Evolutionary conservation across 2,888 invertebrate species (phyloP).

Genomic region (Polylopha cassiicola): DNA sequence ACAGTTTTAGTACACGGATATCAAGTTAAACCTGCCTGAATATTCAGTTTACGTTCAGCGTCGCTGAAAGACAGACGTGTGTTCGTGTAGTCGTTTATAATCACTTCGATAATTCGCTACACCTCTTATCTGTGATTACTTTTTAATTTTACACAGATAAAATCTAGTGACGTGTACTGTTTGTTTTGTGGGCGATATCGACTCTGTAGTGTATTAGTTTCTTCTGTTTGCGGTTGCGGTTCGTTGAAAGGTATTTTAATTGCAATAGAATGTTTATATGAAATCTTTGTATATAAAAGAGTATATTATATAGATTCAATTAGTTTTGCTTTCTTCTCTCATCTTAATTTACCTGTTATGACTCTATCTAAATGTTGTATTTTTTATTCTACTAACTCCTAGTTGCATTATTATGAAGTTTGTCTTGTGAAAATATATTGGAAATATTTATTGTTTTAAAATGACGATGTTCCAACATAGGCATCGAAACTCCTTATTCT

Average conservation of each 20-base stretch:
- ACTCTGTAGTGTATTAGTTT: conserved; percentile 55
- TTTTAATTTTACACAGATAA: conserved; percentile 32
- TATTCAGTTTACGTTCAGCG: conserved; percentile 16
- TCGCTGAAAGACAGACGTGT: conserved; percentile 16
- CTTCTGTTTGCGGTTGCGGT: conserved; percentile 52
- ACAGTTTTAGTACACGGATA: no score
- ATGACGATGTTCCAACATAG: no score
- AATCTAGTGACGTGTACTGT: conserved; percentile 41
- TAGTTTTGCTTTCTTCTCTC: no score
- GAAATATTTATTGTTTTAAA: no score
- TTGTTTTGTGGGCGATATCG: conserved; percentile 56
- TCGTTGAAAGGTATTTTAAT: conserved; percentile 42
- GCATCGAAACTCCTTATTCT: no score
- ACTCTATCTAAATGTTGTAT: no score
- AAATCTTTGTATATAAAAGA: neutral
- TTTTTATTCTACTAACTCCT: no score
- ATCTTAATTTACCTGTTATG: no score
- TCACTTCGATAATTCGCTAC: neutral
- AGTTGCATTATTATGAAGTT: no score
- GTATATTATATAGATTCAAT: neutral
- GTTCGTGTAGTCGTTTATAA: conserved; percentile 9
- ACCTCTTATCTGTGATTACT: conserved; percentile 24
- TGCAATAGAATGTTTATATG: conserved; percentile 11
- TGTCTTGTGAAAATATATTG: no score
- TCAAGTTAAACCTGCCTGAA: no score